A percentile compares a stretch with the other conserved stretches of the same genome.
Evolutionary conservation across 2,797 vertebrate species (phyloP).

Genomic region (Gallinago solitaria): DNA sequence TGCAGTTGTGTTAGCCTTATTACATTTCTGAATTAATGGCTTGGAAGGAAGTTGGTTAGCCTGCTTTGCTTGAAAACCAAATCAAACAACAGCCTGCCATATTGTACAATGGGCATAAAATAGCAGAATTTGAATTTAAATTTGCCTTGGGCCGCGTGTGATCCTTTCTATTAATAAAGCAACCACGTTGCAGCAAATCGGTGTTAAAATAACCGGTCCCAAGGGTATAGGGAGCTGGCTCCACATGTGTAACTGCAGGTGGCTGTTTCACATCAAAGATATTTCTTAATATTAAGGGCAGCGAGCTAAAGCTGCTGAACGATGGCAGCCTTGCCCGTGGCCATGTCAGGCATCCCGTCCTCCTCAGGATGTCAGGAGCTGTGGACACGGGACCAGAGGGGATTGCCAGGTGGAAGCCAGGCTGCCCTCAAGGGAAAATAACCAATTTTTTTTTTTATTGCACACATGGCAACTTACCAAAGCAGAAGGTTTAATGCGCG

Average conservation of each 20-base stretch:
- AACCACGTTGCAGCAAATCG: background rate
- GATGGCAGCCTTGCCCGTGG: rapidly evolving
- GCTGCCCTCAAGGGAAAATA: background rate
- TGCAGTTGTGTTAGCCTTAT: background rate
- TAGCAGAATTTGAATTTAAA: background rate
- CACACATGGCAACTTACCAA: rapidly evolving
- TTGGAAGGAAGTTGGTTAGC: constrained; percentile 33
- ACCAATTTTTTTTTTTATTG: rapidly evolving
- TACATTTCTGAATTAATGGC: constrained; percentile 43
- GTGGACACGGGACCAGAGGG: rapidly evolving
- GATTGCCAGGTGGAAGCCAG: background rate
- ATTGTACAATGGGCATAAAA: background rate
- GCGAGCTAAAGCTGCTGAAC: background rate
- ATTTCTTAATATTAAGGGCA: background rate
- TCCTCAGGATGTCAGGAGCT: background rate
- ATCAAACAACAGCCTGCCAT: background rate
- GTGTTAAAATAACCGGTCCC: background rate
- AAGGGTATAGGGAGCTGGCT: background rate
- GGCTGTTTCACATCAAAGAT: background rate
- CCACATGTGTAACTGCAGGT: rapidly evolving
- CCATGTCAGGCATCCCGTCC: background rate
- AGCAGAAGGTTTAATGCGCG: background rate
- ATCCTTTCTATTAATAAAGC: background rate
- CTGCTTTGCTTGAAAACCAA: constrained; percentile 27
- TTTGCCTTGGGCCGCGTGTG: background rate